These are phyloP conservation scores for Chirona hameri DNA, from an alignment of 2,888 invertebrate species.

Conservation along the genomic window DNA sequence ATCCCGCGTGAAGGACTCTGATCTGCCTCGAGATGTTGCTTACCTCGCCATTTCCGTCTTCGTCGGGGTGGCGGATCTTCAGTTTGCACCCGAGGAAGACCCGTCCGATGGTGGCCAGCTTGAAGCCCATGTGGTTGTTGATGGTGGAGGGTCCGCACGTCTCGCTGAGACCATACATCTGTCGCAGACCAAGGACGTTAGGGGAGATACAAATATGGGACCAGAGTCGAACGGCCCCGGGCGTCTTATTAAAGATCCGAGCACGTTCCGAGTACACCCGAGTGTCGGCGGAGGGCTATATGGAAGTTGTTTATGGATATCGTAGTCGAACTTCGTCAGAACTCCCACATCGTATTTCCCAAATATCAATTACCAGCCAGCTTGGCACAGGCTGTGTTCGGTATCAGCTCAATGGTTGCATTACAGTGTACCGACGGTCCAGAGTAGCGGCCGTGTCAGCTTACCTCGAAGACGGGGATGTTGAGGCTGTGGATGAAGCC, in stretches of 20 bases:
- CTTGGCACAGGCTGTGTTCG: no score
- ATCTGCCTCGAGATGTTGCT: slow-evolving; percentile 42
- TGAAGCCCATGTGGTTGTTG: slow-evolving; percentile 53
- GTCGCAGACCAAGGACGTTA: slow-evolving; percentile 24
- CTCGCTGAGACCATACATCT: slow-evolving; percentile 83
- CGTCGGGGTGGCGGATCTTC: slow-evolving; percentile 63
- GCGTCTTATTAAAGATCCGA: no score
- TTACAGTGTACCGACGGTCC: no score
- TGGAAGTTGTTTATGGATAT: no score
- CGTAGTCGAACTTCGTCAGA: no score
- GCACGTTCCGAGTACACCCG: no score
- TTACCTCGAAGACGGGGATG: slow-evolving; percentile 68
- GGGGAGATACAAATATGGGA: not conserved
- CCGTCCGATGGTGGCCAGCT: slow-evolving; percentile 66
- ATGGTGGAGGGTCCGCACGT: slow-evolving; percentile 71
- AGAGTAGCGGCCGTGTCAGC: not conserved
- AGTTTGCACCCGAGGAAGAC: slow-evolving; percentile 47
- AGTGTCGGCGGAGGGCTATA: no score
- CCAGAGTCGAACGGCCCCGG: no score
- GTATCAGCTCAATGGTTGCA: no score
- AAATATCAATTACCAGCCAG: no score
- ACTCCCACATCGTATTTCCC: no score
- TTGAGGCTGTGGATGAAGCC: slow-evolving; percentile 83
- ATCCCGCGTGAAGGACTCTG: no score
- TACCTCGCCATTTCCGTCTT: slow-evolving; percentile 72